phyloP scores from a whole-genome alignment of 2,797 vertebrate species.

The Arremon aurantiirostris region DNA sequence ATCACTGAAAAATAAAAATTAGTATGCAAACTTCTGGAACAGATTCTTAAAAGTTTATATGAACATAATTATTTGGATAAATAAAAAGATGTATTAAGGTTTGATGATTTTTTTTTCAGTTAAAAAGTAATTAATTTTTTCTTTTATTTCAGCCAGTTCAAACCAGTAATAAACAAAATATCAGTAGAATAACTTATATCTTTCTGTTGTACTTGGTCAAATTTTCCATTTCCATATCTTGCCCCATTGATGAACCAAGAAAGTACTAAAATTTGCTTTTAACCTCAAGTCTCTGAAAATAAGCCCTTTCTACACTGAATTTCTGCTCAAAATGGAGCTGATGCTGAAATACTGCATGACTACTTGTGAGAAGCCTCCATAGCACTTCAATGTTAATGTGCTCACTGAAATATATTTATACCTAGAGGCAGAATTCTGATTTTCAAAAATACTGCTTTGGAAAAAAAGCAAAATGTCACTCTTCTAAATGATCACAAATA shows the following conservation, averaged over 20 bases:
- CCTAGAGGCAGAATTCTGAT: background rate
- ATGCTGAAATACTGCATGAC: background rate
- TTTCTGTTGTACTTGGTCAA: background rate
- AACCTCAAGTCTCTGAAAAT: background rate
- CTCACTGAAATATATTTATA: background rate
- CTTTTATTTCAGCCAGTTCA: background rate
- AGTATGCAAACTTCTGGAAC: background rate
- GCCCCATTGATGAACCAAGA: background rate
- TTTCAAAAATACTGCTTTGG: background rate
- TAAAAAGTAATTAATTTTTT: background rate
- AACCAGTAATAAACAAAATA: background rate
- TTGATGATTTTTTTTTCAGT: background rate
- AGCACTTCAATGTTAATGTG: background rate
- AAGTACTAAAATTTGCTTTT: background rate
- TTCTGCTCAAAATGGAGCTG: background rate
- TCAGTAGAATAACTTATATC: background rate
- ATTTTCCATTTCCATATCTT: background rate
- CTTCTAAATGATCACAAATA: background rate
- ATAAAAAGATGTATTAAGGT: background rate
- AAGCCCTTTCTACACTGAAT: background rate
- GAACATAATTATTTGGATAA: background rate
- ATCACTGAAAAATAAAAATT: background rate
- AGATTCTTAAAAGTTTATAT: background rate
- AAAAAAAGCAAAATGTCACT: background rate
- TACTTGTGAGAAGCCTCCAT: background rate